Conservation (phyloP, 2,888 invertebrate genomes). For the Lasioglossum morio region DNA sequence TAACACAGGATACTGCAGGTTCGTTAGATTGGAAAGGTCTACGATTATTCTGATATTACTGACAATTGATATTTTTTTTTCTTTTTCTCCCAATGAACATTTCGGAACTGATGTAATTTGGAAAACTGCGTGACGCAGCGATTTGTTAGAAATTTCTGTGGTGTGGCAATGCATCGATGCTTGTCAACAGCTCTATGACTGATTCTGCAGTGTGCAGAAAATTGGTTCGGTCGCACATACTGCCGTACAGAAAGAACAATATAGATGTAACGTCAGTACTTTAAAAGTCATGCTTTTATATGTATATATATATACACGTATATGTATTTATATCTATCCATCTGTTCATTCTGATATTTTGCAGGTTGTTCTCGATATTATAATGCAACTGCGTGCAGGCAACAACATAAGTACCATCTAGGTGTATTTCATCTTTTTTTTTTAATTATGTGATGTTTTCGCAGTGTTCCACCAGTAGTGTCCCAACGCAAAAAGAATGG, state of each 20-base stretch:
- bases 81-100: constrained; percentile 49
- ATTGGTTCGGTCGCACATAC: constrained; percentile 56
- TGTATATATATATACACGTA: constrained; percentile 58
- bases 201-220: constrained; percentile 57
- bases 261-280: constrained; percentile 57
- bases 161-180: constrained; percentile 65
- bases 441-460: constrained; percentile 76
- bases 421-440: constrained; percentile 71
- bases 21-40: constrained; percentile 71
- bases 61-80: constrained; percentile 52
- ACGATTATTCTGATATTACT: constrained; percentile 56
- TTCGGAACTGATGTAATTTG: constrained; percentile 66
- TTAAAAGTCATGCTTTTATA: constrained; percentile 62
- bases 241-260: constrained; percentile 64
- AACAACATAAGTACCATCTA: constrained; percentile 70
- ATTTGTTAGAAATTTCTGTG: constrained; percentile 62
- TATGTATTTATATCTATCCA: constrained; percentile 61
- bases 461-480: constrained; percentile 80
- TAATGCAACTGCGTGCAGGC: constrained; percentile 65
- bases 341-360: constrained; percentile 62
- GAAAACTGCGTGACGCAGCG: constrained; percentile 62
- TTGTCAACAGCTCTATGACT: constrained; percentile 64
- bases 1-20: constrained; percentile 47
- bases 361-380: constrained; percentile 61
- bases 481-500: constrained; percentile 83